Conservation (phyloP, 2,797 vertebrate genomes). For the Vireo griseus region DNA sequence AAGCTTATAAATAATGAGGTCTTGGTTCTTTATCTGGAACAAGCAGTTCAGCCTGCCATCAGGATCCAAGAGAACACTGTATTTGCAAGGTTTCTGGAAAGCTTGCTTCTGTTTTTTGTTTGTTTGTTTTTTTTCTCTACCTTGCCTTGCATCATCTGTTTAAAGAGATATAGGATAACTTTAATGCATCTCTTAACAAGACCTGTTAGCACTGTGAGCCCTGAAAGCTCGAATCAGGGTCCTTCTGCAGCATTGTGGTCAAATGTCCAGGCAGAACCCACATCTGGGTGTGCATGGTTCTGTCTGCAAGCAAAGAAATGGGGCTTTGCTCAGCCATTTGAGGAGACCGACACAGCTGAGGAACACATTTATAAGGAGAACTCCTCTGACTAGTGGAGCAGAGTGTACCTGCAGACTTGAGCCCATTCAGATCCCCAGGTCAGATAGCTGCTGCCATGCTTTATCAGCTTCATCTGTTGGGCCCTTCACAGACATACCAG, state of each 20-base stretch:
- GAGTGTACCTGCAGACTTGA: not conserved
- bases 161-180: not conserved
- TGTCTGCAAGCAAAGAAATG: not conserved
- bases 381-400: not conserved
- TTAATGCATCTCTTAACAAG: not conserved
- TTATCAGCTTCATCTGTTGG: not conserved
- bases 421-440: not conserved
- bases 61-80: not conserved
- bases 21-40: not conserved
- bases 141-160: not conserved
- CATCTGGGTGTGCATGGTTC: not conserved
- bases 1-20: not conserved
- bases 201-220: not conserved
- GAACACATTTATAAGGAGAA: rapidly evolving
- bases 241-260: not conserved
- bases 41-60: not conserved
- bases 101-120: not conserved
- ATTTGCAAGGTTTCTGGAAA: not conserved
- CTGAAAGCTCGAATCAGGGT: not conserved
- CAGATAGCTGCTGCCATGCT: not conserved
- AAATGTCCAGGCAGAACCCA: not conserved
- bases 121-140: rapidly evolving
- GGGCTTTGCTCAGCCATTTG: not conserved
- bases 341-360: not conserved
- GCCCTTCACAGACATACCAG: not conserved